Base-by-base conservation (phyloP, 2,888 invertebrate genomes). In the Scaptomyza reducta region DNA sequence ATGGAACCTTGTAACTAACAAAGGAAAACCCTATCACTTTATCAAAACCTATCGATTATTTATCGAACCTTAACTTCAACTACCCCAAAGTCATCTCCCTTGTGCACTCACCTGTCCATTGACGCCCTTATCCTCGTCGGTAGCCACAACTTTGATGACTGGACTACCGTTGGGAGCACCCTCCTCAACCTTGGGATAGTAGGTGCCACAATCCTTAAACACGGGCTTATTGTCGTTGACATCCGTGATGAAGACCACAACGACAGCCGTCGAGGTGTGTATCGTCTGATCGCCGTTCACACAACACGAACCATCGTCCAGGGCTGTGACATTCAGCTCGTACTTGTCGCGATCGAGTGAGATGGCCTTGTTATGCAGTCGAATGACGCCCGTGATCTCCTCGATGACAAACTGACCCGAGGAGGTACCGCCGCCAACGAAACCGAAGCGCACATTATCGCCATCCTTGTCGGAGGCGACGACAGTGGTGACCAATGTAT, bases 381-480 rank as follows among this genome's bases (percentile, higher is more conserved):
- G 95, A 80, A 98, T 98, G 31, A 98, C 98, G 79, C 97, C 98
- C 47, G 98, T 98, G 72, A 97, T 97, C 91, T 98, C 97, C 92
- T 98, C 98, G 76, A 98, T 98, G 16, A 97, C 97, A 91, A 98
- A 98, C 90, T 98, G 97, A 0, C 97, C 98, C 0, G 97, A 97
- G 54, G 95, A 95, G 0, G 96, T 97, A 64, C 96, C 96, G 29
- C 97, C 97, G 11, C 97, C 97, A 47, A 97, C 97, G 92, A 97
- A 97, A 49, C 96, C 96, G 89, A 97, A 98, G 57, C 97, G 94
- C 6, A 99, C 98, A 91, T 97, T 98, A 91, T 99, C 98, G 10
- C 99, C 98, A 91, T 99, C 98, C 92, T 98, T 98, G 91, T 99
- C 99, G 6, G 97, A 97, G 1, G 99, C 98, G 2, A 99, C 98